These are phyloP conservation scores for Adela reaumurella DNA, from an alignment of 2,888 invertebrate species.

Conservation along the genomic window DNA sequence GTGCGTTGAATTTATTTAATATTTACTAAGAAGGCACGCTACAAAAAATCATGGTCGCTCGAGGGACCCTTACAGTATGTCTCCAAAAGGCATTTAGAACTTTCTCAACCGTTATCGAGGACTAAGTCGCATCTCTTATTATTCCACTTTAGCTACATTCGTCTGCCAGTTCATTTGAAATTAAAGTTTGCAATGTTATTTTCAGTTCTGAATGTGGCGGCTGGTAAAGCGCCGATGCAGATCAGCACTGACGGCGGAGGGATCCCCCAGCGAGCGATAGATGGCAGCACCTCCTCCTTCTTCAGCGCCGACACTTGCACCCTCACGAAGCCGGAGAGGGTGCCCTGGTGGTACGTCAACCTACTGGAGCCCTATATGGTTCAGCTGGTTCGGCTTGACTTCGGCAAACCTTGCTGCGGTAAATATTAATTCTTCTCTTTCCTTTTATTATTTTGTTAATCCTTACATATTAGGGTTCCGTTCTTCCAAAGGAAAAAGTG, in stretches of 20 bases:
- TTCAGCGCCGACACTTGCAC: slow-evolving; percentile 85
- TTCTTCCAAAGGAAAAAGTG: too few relatives aligned
- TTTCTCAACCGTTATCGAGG: too few relatives aligned
- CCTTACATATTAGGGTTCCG: too few relatives aligned
- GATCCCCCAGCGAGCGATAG: slow-evolving; percentile 86
- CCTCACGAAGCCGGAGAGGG: slow-evolving; percentile 75
- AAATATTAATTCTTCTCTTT: slow-evolving; percentile 50
- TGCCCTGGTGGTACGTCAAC: slow-evolving; percentile 95
- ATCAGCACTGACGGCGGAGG: slow-evolving; percentile 78
- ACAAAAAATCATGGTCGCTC: too few relatives aligned
- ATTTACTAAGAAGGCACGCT: too few relatives aligned
- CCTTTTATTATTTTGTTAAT: too few relatives aligned
- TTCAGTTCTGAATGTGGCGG: slow-evolving; percentile 88
- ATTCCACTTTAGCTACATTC: too few relatives aligned
- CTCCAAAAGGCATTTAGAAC: too few relatives aligned
- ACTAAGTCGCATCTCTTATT: too few relatives aligned
- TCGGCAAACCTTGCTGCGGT: slow-evolving; percentile 90
- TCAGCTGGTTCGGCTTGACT: slow-evolving; percentile 85
- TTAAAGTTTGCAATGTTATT: slow-evolving; percentile 14
- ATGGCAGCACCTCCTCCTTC: slow-evolving; percentile 81
- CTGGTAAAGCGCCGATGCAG: slow-evolving; percentile 94
- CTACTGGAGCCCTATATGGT: slow-evolving; percentile 93
- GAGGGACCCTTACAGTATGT: too few relatives aligned
- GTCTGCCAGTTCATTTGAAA: too few relatives aligned
- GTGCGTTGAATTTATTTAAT: too few relatives aligned